Evolutionary conservation across 1,140 invertebrate genomes (phyloP), one percentile per base, ranked within the genome.

Genomic region (Diuraphis noxia): DNA sequence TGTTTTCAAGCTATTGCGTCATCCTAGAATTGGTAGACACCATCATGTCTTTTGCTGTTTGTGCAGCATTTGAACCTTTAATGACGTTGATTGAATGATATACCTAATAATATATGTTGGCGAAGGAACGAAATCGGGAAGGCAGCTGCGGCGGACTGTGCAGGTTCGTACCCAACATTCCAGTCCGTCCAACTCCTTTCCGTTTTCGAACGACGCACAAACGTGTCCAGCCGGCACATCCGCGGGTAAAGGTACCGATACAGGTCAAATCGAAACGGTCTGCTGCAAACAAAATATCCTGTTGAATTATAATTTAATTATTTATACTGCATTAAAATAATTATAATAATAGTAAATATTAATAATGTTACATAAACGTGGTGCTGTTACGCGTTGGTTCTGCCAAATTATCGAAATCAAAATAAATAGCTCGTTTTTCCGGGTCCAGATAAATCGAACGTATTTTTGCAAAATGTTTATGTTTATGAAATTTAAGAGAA

Each of bases 131-230:
- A 23, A 92, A 94, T 95, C 95, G 95, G 95, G 95, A 95, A 95
- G 95, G 95, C 95, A 95, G 95, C 95, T 95, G 95, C 95, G 95
- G 95, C 95, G 95, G 95, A 95, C 95, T 95, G 94, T 93, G 93
- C 40, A 30, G 92, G 30, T 46, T 85, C 30, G 19, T 6, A 23
- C 17, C 92, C 92, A 93, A 93, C 13, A 30, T 40, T 92, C 92
- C 94, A 95, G 94, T 95, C 95, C 95, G 95, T 95, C 95, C 95
- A 95, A 95, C 95, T 95, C 94, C 94, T 95, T 95, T 95, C 95
- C 91, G 91, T 87, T 92, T 87, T 81, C 43, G 38, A 92, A 34
- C 49, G 36, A 81, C 36, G 36, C 38, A 82, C 81, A 63, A 63
- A 63, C 56, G 30, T n/a, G 30, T n/a, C 30, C 56, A 13, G 30